A percentile compares a stretch with the other conserved stretches of the same genome.
Evolutionary conservation across 2,113 vertebrate species (phyloP).

Genomic region (Edolisoma coerulescens): DNA sequence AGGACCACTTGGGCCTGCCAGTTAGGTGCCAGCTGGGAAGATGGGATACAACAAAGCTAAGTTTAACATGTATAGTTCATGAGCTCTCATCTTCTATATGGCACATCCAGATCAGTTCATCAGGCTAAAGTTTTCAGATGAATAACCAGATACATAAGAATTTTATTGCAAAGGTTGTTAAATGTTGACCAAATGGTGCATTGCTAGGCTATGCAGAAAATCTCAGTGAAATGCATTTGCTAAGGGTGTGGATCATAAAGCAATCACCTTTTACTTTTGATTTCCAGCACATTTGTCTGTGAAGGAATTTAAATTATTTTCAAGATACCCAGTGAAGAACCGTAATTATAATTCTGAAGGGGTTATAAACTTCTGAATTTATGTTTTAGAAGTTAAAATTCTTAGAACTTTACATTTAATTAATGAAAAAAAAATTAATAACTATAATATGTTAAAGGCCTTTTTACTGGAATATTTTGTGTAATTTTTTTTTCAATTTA

Average conservation of each 20-base stretch:
- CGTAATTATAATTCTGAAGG: background rate
- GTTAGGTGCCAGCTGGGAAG: background rate
- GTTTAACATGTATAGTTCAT: background rate
- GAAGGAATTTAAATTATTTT: slow-evolving; percentile 41
- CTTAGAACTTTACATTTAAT: background rate
- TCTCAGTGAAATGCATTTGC: background rate
- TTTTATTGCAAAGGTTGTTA: slow-evolving; percentile 44
- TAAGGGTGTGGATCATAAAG: slow-evolving; percentile 30
- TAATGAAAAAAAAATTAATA: background rate
- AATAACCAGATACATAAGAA: slow-evolving; percentile 15
- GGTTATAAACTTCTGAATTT: background rate
- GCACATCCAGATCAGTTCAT: background rate
- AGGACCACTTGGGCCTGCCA: background rate
- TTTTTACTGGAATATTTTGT: background rate
- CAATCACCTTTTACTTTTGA: slow-evolving; percentile 9
- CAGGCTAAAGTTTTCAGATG: slow-evolving; percentile 29
- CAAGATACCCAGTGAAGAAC: background rate
- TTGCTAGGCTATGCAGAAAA: slow-evolving; percentile 23
- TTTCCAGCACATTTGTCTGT: slow-evolving; percentile 11
- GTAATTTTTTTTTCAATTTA: background rate
- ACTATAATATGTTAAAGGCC: background rate
- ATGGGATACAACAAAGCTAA: background rate
- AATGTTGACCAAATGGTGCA: slow-evolving; percentile 45
- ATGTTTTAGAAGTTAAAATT: background rate
- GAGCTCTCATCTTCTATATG: background rate